Evolutionary conservation across 2,888 invertebrate genomes (phyloP).

Genomic region (Mesodorylaimus sp.): DNA sequence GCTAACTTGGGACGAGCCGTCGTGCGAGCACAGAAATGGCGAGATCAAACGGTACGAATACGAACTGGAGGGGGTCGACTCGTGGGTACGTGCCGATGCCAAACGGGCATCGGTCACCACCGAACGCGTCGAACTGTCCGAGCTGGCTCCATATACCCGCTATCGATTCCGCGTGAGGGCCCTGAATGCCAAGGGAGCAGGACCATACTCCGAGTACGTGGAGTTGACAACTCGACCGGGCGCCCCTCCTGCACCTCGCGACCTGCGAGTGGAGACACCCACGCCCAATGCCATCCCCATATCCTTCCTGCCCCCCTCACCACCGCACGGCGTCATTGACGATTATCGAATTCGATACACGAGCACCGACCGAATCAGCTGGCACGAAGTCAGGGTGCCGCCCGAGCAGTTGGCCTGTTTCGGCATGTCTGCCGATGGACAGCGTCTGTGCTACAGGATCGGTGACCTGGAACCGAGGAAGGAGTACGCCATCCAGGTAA

Average conservation of each 20-base stretch:
- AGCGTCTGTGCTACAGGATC: slow-evolving; percentile 28
- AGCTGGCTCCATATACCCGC: slow-evolving; percentile 24
- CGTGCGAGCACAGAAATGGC: slow-evolving; percentile 27
- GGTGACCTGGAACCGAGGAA: slow-evolving; percentile 26
- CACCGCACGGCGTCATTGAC: slow-evolving; percentile 27
- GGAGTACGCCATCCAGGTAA: slow-evolving; percentile 25
- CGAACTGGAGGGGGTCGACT: slow-evolving; percentile 22
- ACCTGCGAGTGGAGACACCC: slow-evolving; percentile 23
- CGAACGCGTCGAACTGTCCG: slow-evolving; percentile 18
- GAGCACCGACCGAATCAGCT: slow-evolving; percentile 8
- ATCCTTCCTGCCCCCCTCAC: slow-evolving; percentile 26
- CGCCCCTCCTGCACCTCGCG: slow-evolving; percentile 22
- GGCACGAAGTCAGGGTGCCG: slow-evolving; percentile 11
- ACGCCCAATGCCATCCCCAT: slow-evolving; percentile 26
- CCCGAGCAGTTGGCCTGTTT: slow-evolving; percentile 24
- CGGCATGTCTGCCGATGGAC: slow-evolving; percentile 19
- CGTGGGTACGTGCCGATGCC: slow-evolving; percentile 16
- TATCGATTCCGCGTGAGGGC: slow-evolving; percentile 27
- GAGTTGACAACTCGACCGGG: slow-evolving; percentile 23
- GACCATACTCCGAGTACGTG: slow-evolving; percentile 25
- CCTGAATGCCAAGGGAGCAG: slow-evolving; percentile 23
- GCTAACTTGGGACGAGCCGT: slow-evolving; percentile 26
- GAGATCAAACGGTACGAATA: slow-evolving; percentile 26
- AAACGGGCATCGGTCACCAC: not conserved
- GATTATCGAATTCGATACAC: slow-evolving; percentile 28